phyloP scores from a whole-genome alignment of 2,888 invertebrate genomes.

The Drosophila pseudotalamancana region DNA sequence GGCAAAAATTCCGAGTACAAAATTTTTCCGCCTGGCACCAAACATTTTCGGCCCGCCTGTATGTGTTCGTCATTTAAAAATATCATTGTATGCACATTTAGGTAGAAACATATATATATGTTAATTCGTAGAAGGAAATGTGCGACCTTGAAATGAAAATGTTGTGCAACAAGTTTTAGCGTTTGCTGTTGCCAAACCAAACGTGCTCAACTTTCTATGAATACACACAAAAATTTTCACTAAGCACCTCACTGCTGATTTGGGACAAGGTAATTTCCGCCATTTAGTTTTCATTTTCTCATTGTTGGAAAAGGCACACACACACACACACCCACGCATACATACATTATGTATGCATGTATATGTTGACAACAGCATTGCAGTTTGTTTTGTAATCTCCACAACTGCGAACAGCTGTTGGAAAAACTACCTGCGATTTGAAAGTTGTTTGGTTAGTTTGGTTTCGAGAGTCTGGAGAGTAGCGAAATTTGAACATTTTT shows the following conservation, averaged over 20 bases:
- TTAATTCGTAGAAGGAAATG: slow-evolving; percentile 5
- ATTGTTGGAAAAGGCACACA: slow-evolving; percentile 21
- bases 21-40: slow-evolving; percentile 25
- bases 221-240: slow-evolving; percentile 26
- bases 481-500: slow-evolving; percentile 1
- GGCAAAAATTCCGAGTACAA: slow-evolving; percentile 14
- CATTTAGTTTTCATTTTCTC: slow-evolving; percentile 38
- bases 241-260: slow-evolving; percentile 38
- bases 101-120: slow-evolving; percentile 1
- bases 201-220: slow-evolving; percentile 53
- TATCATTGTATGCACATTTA: background rate
- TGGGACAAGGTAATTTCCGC: slow-evolving; percentile 80
- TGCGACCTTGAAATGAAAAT: slow-evolving; percentile 65
- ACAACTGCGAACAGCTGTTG: slow-evolving; percentile 38
- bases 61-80: background rate
- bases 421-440: slow-evolving; percentile 25
- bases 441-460: slow-evolving; percentile 50
- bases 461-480: slow-evolving; percentile 5
- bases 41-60: slow-evolving; percentile 8
- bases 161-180: slow-evolving; percentile 75
- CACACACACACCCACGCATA: background rate
- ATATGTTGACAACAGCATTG: background rate
- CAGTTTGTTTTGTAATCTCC: slow-evolving; percentile 36
- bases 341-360: background rate
- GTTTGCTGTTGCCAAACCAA: slow-evolving; percentile 34